Evolutionary conservation across 1,140 invertebrate species (phyloP).

Genomic region (Hydropsyche tenuis): DNA sequence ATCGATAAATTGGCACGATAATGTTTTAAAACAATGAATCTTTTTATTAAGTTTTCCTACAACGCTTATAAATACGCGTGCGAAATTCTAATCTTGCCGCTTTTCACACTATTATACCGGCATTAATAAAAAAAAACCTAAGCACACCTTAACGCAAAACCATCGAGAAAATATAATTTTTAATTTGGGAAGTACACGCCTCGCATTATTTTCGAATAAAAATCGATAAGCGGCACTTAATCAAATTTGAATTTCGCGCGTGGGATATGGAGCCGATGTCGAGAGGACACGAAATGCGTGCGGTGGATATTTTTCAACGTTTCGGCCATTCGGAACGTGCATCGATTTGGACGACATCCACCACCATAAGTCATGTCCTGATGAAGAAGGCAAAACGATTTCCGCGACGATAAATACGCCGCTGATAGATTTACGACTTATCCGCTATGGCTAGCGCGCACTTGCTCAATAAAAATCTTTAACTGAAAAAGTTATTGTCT

Average conservation of each 20-base stretch:
- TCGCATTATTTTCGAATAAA: not conserved
- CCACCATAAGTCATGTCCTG: constrained; percentile 25
- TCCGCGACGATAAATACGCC: constrained; percentile 29
- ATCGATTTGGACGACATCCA: constrained; percentile 28
- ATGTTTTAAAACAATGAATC: not conserved
- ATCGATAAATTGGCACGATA: not conserved
- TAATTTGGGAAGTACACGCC: too few relatives aligned
- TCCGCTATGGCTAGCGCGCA: constrained; percentile 21
- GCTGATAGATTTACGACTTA: constrained; percentile 28
- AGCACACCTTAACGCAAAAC: too few relatives aligned
- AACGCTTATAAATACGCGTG: too few relatives aligned
- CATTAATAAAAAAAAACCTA: too few relatives aligned
- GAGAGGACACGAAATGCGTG: not conserved
- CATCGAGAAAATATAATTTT: too few relatives aligned
- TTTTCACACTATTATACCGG: too few relatives aligned
- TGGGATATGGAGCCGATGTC: constrained; percentile 1
- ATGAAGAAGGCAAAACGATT: constrained; percentile 31
- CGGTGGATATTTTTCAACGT: not conserved
- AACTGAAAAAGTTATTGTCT: not conserved
- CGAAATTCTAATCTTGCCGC: too few relatives aligned
- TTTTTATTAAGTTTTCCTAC: too few relatives aligned
- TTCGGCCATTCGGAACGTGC: not conserved
- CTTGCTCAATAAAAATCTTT: not conserved
- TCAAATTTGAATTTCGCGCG: not conserved
- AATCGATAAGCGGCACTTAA: not conserved